phyloP scores from a whole-genome alignment of 1,140 invertebrate species.

The Sitophilus oryzae region DNA sequence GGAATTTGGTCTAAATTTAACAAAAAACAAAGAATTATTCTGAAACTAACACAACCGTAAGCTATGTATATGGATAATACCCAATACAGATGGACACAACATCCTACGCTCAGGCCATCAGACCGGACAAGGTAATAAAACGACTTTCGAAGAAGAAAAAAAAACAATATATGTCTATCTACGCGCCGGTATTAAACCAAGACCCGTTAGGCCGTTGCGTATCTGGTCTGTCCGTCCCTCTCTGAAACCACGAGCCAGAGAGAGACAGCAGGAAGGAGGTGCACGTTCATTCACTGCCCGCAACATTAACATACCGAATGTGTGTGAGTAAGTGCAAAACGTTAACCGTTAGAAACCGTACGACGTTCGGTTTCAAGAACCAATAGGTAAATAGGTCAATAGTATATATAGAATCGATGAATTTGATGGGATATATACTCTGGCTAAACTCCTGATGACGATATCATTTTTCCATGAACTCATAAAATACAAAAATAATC shows the following conservation, averaged over 20 bases:
- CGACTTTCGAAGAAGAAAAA: not conserved
- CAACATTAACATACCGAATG: conserved; percentile 6
- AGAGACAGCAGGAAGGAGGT: not conserved
- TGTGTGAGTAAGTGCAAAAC: no score
- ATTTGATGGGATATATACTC: no score
- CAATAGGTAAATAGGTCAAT: not conserved
- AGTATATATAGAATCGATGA: not conserved
- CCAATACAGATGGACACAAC: no score
- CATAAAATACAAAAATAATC: no score
- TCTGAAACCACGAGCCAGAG: not conserved
- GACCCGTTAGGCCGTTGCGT: not conserved
- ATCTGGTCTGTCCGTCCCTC: not conserved
- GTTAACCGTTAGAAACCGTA: conserved; percentile 4
- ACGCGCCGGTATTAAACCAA: not conserved
- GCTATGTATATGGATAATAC: no score
- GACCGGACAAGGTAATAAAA: conserved; percentile 1
- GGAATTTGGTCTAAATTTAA: no score
- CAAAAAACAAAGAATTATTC: no score
- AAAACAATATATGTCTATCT: no score
- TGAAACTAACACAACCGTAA: no score
- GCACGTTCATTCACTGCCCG: not conserved
- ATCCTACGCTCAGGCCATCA: not conserved
- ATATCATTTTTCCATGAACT: no score
- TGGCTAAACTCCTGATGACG: no score
- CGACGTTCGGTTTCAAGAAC: conserved; percentile 1